Conservation (phyloP, 2,113 vertebrate species). For the Gobiocypris rarus region DNA sequence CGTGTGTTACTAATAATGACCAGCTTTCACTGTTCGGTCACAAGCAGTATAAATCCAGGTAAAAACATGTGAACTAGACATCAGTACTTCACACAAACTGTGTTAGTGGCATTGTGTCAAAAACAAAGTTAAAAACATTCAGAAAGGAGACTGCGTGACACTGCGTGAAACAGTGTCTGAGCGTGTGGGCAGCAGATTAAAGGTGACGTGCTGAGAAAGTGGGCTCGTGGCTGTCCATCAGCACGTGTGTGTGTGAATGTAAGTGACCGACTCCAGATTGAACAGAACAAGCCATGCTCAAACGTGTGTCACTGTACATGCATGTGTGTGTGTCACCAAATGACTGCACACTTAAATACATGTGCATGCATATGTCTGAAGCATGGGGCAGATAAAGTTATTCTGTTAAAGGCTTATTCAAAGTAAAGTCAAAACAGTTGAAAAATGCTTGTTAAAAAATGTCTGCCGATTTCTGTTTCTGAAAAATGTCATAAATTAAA, state of each 20-base stretch:
- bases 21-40: neutral
- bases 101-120: too few species aligned
- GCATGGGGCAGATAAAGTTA: neutral
- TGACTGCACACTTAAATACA: neutral
- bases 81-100: neutral
- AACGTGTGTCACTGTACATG: neutral
- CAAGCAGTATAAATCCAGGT: neutral
- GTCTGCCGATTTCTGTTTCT: too few species aligned
- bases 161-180: constrained; percentile 3
- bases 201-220: too few species aligned
- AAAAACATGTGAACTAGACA: neutral
- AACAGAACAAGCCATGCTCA: neutral
- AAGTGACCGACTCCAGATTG: too few species aligned
- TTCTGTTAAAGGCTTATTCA: neutral
- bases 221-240: too few species aligned
- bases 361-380: neutral
- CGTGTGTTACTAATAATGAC: constrained; percentile 11
- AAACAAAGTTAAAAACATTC: neutral
- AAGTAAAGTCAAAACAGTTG: neutral
- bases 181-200: constrained; percentile 11
- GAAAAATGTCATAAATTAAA: too few species aligned
- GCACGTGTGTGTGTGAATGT: too few species aligned
- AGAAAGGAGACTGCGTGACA: neutral
- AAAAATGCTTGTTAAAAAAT: too few species aligned
- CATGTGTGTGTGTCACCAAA: constrained; percentile 3